These are phyloP conservation scores for Diloba caeruleocephala DNA, from an alignment of 2,888 invertebrate genomes.

Conservation along the genomic window DNA sequence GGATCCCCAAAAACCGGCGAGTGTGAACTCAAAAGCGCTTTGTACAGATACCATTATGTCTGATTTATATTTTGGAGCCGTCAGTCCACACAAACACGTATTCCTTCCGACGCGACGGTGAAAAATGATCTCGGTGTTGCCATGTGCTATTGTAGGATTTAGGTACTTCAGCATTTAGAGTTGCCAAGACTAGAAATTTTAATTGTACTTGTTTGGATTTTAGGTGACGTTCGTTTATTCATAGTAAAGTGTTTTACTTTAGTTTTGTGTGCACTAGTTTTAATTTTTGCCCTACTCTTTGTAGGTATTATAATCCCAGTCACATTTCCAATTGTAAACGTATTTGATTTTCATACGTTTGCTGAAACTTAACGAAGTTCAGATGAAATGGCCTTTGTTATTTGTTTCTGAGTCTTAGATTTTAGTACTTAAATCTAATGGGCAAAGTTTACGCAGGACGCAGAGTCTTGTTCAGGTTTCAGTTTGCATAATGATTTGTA, in stretches of 20 bases:
- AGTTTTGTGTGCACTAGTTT: too few relatives aligned
- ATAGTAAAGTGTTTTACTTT: neutral
- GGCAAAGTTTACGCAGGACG: neutral
- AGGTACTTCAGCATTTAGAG: conserved; percentile 37
- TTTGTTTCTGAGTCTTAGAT: too few relatives aligned
- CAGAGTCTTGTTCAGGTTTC: too few relatives aligned
- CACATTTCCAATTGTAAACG: too few relatives aligned
- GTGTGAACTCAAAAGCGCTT: conserved; percentile 50
- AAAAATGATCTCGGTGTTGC: conserved; percentile 71
- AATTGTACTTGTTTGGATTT: conserved; percentile 37
- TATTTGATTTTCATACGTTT: too few relatives aligned
- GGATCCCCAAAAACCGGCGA: conserved; percentile 42
- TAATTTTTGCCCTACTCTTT: too few relatives aligned
- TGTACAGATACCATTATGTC: conserved; percentile 54
- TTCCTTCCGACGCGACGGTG: conserved; percentile 61
- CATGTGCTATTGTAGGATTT: conserved; percentile 46
- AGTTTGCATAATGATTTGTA: too few relatives aligned
- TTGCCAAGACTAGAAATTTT: conserved; percentile 48
- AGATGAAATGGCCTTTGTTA: too few relatives aligned
- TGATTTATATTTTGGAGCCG: conserved; percentile 73
- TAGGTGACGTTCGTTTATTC: conserved; percentile 17
- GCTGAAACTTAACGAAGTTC: too few relatives aligned
- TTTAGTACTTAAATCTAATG: neutral
- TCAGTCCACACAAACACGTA: conserved; percentile 72
- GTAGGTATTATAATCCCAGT: too few relatives aligned